Evolutionary conservation across 2,113 vertebrate genomes (phyloP), one percentile per base, ranked within the genome.

Genomic region (Rafetus swinhoei): DNA sequence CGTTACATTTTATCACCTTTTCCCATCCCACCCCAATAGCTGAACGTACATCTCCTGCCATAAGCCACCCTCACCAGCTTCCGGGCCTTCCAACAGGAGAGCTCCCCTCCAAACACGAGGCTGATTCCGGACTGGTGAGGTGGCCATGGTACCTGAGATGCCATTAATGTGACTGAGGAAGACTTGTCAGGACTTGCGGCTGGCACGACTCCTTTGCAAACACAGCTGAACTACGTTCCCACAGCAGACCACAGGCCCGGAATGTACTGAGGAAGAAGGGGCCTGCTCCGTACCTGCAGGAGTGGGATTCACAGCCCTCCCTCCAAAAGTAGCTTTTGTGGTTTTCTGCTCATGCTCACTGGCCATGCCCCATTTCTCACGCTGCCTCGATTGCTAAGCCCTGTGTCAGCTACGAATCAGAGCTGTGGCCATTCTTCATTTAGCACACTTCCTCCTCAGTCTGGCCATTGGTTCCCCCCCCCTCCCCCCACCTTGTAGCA

Each of bases 1-100:
- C 93, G 93, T 69, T 4, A 1, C 0, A 7, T 95, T 96, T 97
- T 93, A 96, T 74, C 90, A 85, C 82, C 27, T 95, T 93, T 96
- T 18, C 8, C 65, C n/a, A 72, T 7, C 32, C 32, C 3, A 32
- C 22, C 88, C 91, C 94, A 95, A 76, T 91, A 95, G 93, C 92
- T 93, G 91, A 93, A 91, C 91, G 69, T 2, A 3, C 62, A 95
- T 85, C 4, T 53, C 50, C 72, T 88, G 72, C 18, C 81, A 82
- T 74, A 56, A n/a, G 10, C 29, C 52, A 87, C 52, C 88, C 25
- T 0, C 1, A 59, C 86, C 81, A 82, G 91, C 81, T 74, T 76
- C 35, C 2, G 11, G 52, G 19, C 53, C 18, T 32, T 65, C 2
- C 27, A 1, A 60, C 18, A 82, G 0, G 39, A 82, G 32, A 0